Base-by-base conservation (phyloP, 2,888 invertebrate genomes). In the Andrena haemorrhoa region DNA sequence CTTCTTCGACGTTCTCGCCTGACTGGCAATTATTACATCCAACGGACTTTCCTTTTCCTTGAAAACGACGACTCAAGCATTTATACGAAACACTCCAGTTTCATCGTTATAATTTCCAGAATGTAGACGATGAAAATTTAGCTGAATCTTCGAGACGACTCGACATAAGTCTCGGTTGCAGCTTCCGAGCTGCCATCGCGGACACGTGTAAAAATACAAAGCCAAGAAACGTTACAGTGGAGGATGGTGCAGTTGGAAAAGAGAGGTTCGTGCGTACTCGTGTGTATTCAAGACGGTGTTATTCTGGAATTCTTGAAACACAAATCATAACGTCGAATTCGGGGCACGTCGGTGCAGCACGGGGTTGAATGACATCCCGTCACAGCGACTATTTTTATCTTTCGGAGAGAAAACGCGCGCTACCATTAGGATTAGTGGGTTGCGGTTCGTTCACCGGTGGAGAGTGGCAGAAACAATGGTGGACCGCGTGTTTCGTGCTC, bases 401-500 rank as follows among this genome's bases (percentile, higher is more conserved):
- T 71, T 53, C 71, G 66, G 69, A 72, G 83, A 83, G 70, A 72
- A 81, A 73, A 79, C 68, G 35, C 68, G 65, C 49, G 56, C 69
- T 70, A 75, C 85, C 88, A 90, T 90, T 90, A 87, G 85, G 86
- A 89, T 88, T 87, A 89, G 87, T 86, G 79, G 85, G 79, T 80
- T 80, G 86, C 83, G 83, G 87, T 88, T 90, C 86, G 84, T 89
- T 90, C 89, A 89, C 77, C 88, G 88, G 71, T 82, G 77, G 10
- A 56, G 82, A 90, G 89, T 86, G 79, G 85, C 88, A 74, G 83
- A 85, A 90, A 92, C 91, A 91, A 92, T 91, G 88, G 89, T 26
- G 85, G 76, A 70, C 86, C 85, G 75, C 65, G 65, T 70, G 71
- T 78, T 76, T 77, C 75, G 65, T 51, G 72, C 64, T 69, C 49